A percentile compares a stretch with the other conserved stretches of the same genome.
Evolutionary conservation across 1,140 invertebrate species (phyloP).

Genomic region (Cydia pomonella): DNA sequence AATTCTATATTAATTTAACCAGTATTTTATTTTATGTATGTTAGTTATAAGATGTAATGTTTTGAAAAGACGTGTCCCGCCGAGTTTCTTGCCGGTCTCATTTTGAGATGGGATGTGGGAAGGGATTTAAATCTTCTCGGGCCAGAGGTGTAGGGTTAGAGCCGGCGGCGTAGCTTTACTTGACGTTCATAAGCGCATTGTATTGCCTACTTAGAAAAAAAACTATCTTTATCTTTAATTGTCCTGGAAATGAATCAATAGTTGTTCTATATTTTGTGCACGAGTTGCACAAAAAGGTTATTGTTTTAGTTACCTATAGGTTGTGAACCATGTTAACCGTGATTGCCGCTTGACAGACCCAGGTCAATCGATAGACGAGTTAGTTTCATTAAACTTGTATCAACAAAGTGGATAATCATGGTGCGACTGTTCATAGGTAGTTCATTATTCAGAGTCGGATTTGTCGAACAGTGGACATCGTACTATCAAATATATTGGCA

Average conservation of each 20-base stretch:
- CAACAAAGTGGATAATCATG: conserved; percentile 48
- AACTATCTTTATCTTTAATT: too few species aligned
- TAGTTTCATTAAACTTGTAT: conserved; percentile 53
- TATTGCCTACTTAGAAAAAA: too few species aligned
- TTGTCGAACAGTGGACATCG: not conserved
- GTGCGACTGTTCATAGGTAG: conserved; percentile 27
- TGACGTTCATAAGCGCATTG: too few species aligned
- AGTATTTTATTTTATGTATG: too few species aligned
- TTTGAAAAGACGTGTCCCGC: too few species aligned
- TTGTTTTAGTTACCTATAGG: conserved; percentile 25
- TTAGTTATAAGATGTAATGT: too few species aligned
- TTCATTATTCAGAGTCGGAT: conserved; percentile 30
- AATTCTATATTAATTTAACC: too few species aligned
- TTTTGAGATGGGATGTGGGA: too few species aligned
- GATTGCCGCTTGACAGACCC: conserved; percentile 18
- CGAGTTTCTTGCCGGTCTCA: too few species aligned
- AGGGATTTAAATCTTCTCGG: too few species aligned
- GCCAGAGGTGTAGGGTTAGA: too few species aligned
- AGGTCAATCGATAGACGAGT: conserved; percentile 53
- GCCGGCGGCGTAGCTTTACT: too few species aligned
- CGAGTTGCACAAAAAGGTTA: conserved; percentile 8
- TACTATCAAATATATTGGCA: not conserved
- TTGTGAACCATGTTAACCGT: conserved; percentile 16
- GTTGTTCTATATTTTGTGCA: not conserved
- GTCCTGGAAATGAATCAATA: not conserved